Percentiles rank a stretch among this genome's conserved stretches.
phyloP scores from a whole-genome alignment of 2,113 vertebrate species.

The Oostethus manadensis region DNA sequence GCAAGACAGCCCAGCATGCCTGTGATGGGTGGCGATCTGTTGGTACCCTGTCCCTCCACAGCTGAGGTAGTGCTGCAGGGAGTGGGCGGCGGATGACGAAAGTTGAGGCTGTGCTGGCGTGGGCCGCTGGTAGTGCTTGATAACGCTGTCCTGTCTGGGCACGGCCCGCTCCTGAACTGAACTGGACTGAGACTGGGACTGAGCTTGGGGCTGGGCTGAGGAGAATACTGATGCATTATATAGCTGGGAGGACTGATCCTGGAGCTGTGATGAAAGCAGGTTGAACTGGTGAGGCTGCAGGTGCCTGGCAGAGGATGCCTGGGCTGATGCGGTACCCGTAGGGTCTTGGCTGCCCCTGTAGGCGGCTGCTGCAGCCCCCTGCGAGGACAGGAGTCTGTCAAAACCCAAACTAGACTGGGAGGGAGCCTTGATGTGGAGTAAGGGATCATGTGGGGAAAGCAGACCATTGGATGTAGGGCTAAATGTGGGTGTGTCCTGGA shows the following conservation, averaged over 20 bases:
- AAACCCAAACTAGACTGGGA: slow-evolving; percentile 78
- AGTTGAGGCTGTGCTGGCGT: slow-evolving; percentile 78
- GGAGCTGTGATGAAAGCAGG: slow-evolving; percentile 83
- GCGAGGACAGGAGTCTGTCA: slow-evolving; percentile 75
- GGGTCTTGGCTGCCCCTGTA: slow-evolving; percentile 76
- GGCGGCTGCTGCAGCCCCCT: slow-evolving; percentile 71
- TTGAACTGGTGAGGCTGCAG: slow-evolving; percentile 88
- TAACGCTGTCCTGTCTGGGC: slow-evolving; percentile 88
- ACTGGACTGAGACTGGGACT: slow-evolving; percentile 67
- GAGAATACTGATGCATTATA: slow-evolving; percentile 88
- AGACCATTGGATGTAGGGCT: slow-evolving; percentile 88
- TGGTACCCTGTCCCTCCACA: slow-evolving; percentile 87
- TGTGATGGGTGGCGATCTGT: slow-evolving; percentile 76
- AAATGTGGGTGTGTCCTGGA: slow-evolving; percentile 89
- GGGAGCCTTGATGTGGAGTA: slow-evolving; percentile 81
- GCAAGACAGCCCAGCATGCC: slow-evolving; percentile 80
- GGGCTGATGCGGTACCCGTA: slow-evolving; percentile 68
- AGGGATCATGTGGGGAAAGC: slow-evolving; percentile 81
- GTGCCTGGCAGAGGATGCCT: slow-evolving; percentile 78
- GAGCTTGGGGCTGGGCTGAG: slow-evolving; percentile 77
- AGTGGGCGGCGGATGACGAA: slow-evolving; percentile 77
- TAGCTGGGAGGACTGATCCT: slow-evolving; percentile 80
- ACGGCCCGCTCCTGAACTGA: slow-evolving; percentile 78
- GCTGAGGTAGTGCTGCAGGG: slow-evolving; percentile 90
- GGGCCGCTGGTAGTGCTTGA: slow-evolving; percentile 94